Conservation (phyloP, 2,888 invertebrate genomes). For the Cataglyphis rosenhaueri region DNA sequence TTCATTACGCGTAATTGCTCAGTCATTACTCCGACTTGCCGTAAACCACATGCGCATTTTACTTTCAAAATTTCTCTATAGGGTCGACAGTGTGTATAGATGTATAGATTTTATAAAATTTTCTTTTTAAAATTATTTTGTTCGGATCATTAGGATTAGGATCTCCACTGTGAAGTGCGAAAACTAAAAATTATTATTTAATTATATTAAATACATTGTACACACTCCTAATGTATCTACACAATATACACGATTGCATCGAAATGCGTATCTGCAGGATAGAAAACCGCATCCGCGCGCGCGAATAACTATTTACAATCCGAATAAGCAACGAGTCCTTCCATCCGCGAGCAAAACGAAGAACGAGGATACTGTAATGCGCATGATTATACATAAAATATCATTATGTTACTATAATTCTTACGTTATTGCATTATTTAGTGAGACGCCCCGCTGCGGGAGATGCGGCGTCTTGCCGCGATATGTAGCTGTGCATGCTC, state of each 20-base stretch:
- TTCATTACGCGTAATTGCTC: slow-evolving; percentile 54
- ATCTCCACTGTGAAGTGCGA: background rate
- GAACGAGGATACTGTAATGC: slow-evolving; percentile 58
- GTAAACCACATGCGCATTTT: slow-evolving; percentile 29
- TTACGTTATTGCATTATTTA: slow-evolving; percentile 85
- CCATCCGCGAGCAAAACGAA: slow-evolving; percentile 60
- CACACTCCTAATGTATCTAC: background rate
- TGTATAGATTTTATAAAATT: background rate
- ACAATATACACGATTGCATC: slow-evolving; percentile 12
- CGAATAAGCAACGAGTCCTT: slow-evolving; percentile 16
- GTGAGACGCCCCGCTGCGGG: slow-evolving; percentile 80
- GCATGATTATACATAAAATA: slow-evolving; percentile 84
- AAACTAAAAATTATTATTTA: background rate
- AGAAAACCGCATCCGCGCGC: slow-evolving; percentile 15
- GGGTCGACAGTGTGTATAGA: slow-evolving; percentile 7
- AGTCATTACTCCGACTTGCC: slow-evolving; percentile 33
- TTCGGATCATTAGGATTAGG: background rate
- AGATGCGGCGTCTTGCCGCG: slow-evolving; percentile 77
- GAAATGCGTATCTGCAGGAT: background rate
- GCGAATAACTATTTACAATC: slow-evolving; percentile 29
- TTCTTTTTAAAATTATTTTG: background rate
- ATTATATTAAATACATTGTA: background rate
- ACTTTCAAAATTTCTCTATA: slow-evolving; percentile 20
- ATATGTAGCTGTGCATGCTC: slow-evolving; percentile 62
- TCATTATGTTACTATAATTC: slow-evolving; percentile 84